Evolutionary conservation across 2,113 vertebrate species (phyloP).

Genomic region (Phaethon lepturus): DNA sequence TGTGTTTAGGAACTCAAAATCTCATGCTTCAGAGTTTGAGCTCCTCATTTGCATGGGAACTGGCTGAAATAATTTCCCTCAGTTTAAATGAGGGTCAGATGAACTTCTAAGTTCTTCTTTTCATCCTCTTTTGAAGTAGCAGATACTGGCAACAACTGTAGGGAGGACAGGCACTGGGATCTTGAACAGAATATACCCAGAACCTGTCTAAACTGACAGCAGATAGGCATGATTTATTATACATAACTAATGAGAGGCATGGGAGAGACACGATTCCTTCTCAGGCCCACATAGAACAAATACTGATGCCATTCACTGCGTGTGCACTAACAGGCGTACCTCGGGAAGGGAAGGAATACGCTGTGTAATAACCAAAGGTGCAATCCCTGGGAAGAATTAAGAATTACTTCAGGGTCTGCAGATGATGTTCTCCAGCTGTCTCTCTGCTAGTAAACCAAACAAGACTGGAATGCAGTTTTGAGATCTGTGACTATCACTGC

Average conservation of each 20-base stretch:
- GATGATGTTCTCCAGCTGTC: not conserved
- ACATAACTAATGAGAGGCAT: not conserved
- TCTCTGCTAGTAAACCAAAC: not conserved
- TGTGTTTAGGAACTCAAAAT: not conserved
- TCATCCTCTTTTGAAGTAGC: not conserved
- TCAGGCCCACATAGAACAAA: not conserved
- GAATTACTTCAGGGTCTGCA: not conserved
- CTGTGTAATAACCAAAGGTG: not conserved
- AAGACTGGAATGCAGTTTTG: not conserved
- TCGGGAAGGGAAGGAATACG: not conserved
- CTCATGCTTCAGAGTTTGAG: not conserved
- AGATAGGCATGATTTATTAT: not conserved
- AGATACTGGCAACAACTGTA: not conserved
- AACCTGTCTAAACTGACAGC: not conserved
- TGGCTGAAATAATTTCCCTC: not conserved
- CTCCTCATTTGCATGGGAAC: not conserved
- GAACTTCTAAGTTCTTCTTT: not conserved
- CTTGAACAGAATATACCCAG: not conserved
- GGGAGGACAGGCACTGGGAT: not conserved
- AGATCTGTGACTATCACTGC: too few species aligned
- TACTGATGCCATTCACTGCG: not conserved
- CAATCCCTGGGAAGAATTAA: not conserved
- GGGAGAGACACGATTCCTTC: not conserved
- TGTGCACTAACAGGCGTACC: not conserved
- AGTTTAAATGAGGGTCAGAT: not conserved